Evolutionary conservation across 2,888 invertebrate species (phyloP), one percentile per base, ranked within the genome.

Genomic region (Pardosa pseudoannulata): DNA sequence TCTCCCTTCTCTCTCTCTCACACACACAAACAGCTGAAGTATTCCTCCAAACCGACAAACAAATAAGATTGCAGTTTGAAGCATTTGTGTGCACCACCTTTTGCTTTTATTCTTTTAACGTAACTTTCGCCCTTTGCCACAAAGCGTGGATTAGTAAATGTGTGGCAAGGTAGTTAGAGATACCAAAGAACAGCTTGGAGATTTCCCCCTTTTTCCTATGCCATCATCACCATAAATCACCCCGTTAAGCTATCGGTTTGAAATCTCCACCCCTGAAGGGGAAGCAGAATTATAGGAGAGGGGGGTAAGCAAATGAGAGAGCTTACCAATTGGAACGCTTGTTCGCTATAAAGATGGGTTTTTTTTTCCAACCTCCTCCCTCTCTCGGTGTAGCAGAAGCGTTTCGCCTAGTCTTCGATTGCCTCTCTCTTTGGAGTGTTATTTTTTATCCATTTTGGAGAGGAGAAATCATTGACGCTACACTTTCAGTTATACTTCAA

Each of bases 221-320:
- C 71, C 41, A 72, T 78, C 83, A 83, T 83, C 76, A 83, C 83
- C 83, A 83, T 83, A 76, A 71, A 83, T 83, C 83, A 83, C 50
- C 50, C 36, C 65, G 76, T 72, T 83, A 72, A 80, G 76, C 83
- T 83, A 83, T 76, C 82, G 71, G 72, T 71, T 76, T 71, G 76
- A 71, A 72, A 65, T 80, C 73, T 80, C 80, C 73, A 23, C 67
- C 80, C 67, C 65, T 28, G 27, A 16, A 70, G 76, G 68, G 75
- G 39, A 36, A 16, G 28, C 23, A 56, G 73, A 80, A 72, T 79
- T 74, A 65, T n/a, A n/a, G 50, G 73, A 73, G 46, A 71, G 41
- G 76, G 68, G 36, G 36, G 64, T 82, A 72, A 50, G 72, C 75
- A 82, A 82, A 82, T 82, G 72, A 76, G 72, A 67, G 31, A 31